Conservation (phyloP, 1,140 invertebrate genomes). For the Mesaphorura yosii region DNA sequence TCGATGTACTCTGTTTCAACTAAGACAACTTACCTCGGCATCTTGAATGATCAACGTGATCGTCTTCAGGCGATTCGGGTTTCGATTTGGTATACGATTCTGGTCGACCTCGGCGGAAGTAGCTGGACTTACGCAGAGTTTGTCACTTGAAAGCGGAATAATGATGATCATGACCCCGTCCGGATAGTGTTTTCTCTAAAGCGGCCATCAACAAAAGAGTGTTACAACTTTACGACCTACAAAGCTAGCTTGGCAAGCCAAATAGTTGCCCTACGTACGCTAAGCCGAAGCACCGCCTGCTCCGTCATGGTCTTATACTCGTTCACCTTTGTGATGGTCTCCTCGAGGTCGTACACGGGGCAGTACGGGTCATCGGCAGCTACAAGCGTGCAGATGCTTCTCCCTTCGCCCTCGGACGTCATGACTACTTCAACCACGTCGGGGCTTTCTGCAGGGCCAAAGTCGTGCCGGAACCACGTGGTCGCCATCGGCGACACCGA, state of each 20-base stretch:
- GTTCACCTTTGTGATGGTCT: neutral
- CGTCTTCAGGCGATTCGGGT: too few species aligned
- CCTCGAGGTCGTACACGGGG: conserved; percentile 5
- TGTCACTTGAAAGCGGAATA: conserved; percentile 6
- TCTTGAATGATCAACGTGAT: too few species aligned
- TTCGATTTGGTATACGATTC: too few species aligned
- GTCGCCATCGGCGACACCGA: neutral
- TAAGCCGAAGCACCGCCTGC: neutral
- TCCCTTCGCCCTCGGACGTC: neutral
- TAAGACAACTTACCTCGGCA: too few species aligned
- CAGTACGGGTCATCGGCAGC: conserved; percentile 3
- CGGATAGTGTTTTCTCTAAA: neutral
- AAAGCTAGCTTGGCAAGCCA: neutral
- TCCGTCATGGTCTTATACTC: neutral
- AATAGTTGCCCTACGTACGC: neutral
- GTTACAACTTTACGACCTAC: neutral
- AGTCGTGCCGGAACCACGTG: conserved; percentile 1
- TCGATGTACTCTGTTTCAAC: too few species aligned
- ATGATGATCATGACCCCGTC: conserved; percentile 1
- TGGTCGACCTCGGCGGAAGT: neutral
- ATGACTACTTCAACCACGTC: conserved; percentile 2
- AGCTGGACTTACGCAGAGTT: neutral
- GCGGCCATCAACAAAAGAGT: neutral
- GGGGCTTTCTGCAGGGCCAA: neutral
- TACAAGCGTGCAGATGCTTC: neutral